Percentiles rank a stretch among this genome's conserved stretches.
These are phyloP conservation scores for Gibbula magus DNA, from an alignment of 2,888 invertebrate species.

Conservation along the genomic window DNA sequence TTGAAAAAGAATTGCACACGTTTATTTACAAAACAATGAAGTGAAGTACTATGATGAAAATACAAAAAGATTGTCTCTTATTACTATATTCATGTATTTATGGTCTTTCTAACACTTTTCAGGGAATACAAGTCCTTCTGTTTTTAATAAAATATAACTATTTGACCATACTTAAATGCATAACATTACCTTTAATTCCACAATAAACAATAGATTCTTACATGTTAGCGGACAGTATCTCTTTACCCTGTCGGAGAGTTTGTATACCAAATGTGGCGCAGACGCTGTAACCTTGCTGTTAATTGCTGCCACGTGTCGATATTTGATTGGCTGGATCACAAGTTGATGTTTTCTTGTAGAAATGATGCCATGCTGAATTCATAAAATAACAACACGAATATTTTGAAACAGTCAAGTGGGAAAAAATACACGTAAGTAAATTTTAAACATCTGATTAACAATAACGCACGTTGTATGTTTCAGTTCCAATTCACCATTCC, in stretches of 20 bases:
- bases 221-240: not conserved
- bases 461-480: too few relatives aligned
- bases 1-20: too few relatives aligned
- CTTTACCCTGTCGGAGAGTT: not conserved
- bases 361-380: constrained; percentile 54
- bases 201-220: too few relatives aligned
- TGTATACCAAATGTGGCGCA: constrained; percentile 48
- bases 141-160: not conserved
- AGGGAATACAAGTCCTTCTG: not conserved
- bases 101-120: not conserved
- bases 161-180: too few relatives aligned
- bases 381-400: not conserved
- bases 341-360: constrained; percentile 49
- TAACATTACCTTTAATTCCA: too few relatives aligned
- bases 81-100: not conserved
- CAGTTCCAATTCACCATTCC: too few relatives aligned
- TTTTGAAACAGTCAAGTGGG: too few relatives aligned
- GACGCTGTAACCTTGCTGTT: not conserved
- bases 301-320: constrained; percentile 33
- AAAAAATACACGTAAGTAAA: too few relatives aligned
- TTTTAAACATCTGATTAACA: too few relatives aligned
- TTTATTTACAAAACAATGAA: too few relatives aligned
- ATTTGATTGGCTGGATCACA: constrained; percentile 53
- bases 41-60: not conserved
- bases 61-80: not conserved